Base-by-base conservation (phyloP, 1,140 invertebrate species). In the Zaprionus ornatus region DNA sequence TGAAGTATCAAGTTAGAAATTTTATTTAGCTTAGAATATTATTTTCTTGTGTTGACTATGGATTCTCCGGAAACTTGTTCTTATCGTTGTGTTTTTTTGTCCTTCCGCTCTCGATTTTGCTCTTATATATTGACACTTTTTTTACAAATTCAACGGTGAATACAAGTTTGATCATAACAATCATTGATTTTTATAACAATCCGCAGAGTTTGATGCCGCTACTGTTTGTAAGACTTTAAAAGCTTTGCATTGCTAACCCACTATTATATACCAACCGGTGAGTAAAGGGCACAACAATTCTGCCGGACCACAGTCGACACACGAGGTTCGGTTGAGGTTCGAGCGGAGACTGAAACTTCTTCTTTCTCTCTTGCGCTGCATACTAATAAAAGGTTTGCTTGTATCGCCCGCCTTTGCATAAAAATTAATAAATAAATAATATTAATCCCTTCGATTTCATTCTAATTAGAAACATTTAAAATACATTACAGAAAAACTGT, bases 11-110 rank as follows among this genome's bases (percentile, higher is more conserved):
- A 48, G 15, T 57, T 48, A 21, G 25, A 56, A 79, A 73, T 62
- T 29, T 15, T 13, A 32, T 7, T 32, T 37, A 13, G 1, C 52
- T 74, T 37, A 0, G 50, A 50, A 76, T 82, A 71, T n/a, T 70
- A 61, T 45, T 19, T 40, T 25, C 25, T 45, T 2, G 21, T 32
- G 40, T 37, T 25, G 1, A 17, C 32, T 63, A 27, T 27, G 21
- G 10, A 29, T 40, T 23, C 4, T 5, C 13, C 23, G 37, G 21
- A 81, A 81, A 81, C 67, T 68, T 56, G 79, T 73, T 77, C 69
- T 73, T 50, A 35, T 32, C 21, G 42, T 48, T 56, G 10, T 55
- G 37, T 32, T 21, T 32, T 25, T 10, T 42, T n/a, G 37, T n/a
- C n/a, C n/a, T n/a, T n/a, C 17, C 17, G 10, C 29, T 9, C 19